Percentiles rank a stretch among this genome's conserved stretches.
Conservation (phyloP, 2,888 invertebrate genomes). For the Pogonocherus hispidulus region DNA sequence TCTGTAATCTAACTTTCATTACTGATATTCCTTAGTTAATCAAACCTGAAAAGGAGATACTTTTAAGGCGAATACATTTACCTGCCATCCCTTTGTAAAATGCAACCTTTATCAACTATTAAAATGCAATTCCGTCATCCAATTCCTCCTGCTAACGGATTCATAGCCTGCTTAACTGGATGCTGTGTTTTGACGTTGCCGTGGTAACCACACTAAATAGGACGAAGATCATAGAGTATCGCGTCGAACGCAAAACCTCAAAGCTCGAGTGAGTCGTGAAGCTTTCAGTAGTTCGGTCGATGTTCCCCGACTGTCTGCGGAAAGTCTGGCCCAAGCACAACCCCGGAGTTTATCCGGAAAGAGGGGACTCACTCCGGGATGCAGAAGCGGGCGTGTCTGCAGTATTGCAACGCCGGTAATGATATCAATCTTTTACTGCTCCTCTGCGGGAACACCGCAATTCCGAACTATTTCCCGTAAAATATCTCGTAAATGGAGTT, state of each 20-base stretch:
- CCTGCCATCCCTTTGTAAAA: background rate
- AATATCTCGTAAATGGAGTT: background rate
- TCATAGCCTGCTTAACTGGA: conserved; percentile 49
- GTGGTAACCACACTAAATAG: conserved; percentile 46
- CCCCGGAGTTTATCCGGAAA: conserved; percentile 57
- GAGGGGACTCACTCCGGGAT: conserved; percentile 60
- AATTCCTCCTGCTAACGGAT: conserved; percentile 49
- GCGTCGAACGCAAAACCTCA: background rate
- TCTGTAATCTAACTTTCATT: no score
- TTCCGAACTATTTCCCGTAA: background rate
- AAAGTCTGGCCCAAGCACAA: conserved; percentile 49
- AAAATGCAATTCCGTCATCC: conserved; percentile 48
- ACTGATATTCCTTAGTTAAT: background rate
- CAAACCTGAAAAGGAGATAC: background rate
- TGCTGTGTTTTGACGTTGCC: conserved; percentile 46
- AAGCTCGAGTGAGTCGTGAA: conserved; percentile 5
- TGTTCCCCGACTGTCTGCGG: conserved; percentile 42
- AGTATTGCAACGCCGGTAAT: conserved; percentile 58
- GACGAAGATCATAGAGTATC: conserved; percentile 28
- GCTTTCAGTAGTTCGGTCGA: conserved; percentile 37
- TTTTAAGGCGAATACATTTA: background rate
- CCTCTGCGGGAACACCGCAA: background rate
- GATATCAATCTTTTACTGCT: conserved; percentile 17
- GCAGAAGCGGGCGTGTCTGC: conserved; percentile 65
- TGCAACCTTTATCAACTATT: conserved; percentile 46